A percentile compares a stretch with the other conserved stretches of the same genome.
Conservation (phyloP, 2,888 invertebrate species). For the Drosophila koepferae region DNA sequence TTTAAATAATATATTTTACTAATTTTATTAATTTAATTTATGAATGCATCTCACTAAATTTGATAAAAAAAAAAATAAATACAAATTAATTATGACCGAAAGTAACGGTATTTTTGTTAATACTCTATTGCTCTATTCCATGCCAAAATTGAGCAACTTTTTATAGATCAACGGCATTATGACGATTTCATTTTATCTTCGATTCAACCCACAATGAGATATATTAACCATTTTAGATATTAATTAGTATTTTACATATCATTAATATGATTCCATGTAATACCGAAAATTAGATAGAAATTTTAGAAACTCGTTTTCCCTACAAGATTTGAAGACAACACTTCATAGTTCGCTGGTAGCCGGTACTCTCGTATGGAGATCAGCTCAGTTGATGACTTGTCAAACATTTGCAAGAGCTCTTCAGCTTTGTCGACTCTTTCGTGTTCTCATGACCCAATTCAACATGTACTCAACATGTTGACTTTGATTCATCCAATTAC, state of each 20-base stretch:
- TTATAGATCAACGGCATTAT: too few species aligned
- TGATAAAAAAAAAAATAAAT: too few species aligned
- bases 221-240: too few species aligned
- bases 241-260: too few species aligned
- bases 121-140: too few species aligned
- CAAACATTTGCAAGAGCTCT: not conserved
- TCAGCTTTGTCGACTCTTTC: not conserved
- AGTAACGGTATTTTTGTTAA: too few species aligned
- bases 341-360: not conserved
- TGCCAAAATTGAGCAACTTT: too few species aligned
- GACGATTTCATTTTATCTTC: not conserved
- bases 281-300: not conserved
- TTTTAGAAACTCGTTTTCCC: not conserved
- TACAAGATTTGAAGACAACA: not conserved
- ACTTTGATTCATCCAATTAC: slow-evolving; percentile 38
- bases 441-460: slow-evolving; percentile 36
- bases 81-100: too few species aligned
- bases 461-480: slow-evolving; percentile 1
- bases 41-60: too few species aligned
- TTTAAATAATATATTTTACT: too few species aligned
- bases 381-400: not conserved
- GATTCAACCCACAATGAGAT: too few species aligned
- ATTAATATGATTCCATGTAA: too few species aligned
- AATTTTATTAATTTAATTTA: not conserved
- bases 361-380: not conserved